These are phyloP conservation scores for Oreohelix idahoensis DNA, from an alignment of 1,140 invertebrate species.

Conservation along the genomic window DNA sequence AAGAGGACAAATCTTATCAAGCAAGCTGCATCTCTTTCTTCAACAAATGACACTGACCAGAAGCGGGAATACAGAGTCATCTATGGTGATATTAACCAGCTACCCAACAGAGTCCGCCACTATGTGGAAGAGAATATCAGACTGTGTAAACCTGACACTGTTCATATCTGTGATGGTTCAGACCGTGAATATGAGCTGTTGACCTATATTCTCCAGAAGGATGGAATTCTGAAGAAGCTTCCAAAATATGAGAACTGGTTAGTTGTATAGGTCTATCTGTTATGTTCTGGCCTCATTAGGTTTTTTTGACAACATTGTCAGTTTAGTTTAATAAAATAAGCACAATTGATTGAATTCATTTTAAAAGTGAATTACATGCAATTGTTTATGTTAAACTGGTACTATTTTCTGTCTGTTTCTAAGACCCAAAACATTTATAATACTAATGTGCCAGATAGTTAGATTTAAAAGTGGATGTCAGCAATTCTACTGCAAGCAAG, in stretches of 20 bases:
- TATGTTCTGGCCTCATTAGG: too few species aligned
- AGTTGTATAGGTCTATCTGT: conserved; percentile 61
- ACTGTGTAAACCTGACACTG: conserved; percentile 86
- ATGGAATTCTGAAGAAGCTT: conserved; percentile 81
- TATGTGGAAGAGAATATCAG: conserved; percentile 70
- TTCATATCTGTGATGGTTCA: conserved; percentile 94
- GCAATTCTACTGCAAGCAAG: too few species aligned
- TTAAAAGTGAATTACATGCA: too few species aligned
- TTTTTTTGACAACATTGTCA: too few species aligned
- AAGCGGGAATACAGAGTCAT: conserved; percentile 52
- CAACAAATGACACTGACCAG: conserved; percentile 3
- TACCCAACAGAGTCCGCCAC: conserved; percentile 64
- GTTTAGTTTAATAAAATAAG: too few species aligned
- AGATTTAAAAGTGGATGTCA: too few species aligned
- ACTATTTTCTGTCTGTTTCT: too few species aligned
- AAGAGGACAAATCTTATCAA: not conserved
- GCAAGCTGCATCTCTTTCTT: not conserved
- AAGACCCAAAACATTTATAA: too few species aligned
- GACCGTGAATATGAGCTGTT: conserved; percentile 85
- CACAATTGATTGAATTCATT: too few species aligned
- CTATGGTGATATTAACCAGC: conserved; percentile 61
- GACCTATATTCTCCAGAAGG: conserved; percentile 68
- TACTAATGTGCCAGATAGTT: too few species aligned
- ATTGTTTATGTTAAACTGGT: too few species aligned
- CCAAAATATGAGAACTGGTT: conserved; percentile 96